Base-by-base conservation (phyloP, 1,140 invertebrate species). In the Octopus bimaculoides region DNA sequence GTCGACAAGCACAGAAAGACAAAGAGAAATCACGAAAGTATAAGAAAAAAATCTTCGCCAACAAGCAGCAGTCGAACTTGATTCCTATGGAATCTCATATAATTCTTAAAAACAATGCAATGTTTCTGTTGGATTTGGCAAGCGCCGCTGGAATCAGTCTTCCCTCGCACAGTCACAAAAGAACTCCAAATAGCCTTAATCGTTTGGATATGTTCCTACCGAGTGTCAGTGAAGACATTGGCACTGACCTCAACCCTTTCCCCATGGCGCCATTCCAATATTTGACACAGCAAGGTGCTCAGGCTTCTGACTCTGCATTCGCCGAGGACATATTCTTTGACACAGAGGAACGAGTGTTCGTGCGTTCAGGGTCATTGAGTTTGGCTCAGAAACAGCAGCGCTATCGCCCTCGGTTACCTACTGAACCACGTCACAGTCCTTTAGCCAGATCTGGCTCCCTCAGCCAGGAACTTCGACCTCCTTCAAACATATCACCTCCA, bases 61-160 rank as follows among this genome's bases (percentile, higher is more conserved):
- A 73, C 52, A 85, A 88, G 78, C 87, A 86, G 75, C 82, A 84
- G 52, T 86, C 82, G 55, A 80, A 88, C n/a, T 77, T 87, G 77
- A 78, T 81, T 71, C 85, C 87, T 6, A 83, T 88, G 81, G 93
- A 96, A 74, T 93, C 94, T 7, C 95, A 97, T 86, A 87, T 94
- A 17, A 92, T 94, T 0, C 95, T 99, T 91, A 95, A 95, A 82
- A 96, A 96, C 86, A 99, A 99, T 89, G 96, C 97, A 0, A 93
- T 97, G 90, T 99, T 99, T 88, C 89, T 99, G 12, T 90, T 99
- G 77, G 96, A 98, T 86, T 88, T 99, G 75, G 94, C 94, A 2
- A 94, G 94, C 83, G 93, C 95, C 1, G 93, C 92, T 4, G 91
- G 87, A 74, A 90, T 87, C 9, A 85, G 83, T 75, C 77, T 89